Evolutionary conservation across 1,140 invertebrate species (phyloP).

Genomic region (Chlorops oryzae): DNA sequence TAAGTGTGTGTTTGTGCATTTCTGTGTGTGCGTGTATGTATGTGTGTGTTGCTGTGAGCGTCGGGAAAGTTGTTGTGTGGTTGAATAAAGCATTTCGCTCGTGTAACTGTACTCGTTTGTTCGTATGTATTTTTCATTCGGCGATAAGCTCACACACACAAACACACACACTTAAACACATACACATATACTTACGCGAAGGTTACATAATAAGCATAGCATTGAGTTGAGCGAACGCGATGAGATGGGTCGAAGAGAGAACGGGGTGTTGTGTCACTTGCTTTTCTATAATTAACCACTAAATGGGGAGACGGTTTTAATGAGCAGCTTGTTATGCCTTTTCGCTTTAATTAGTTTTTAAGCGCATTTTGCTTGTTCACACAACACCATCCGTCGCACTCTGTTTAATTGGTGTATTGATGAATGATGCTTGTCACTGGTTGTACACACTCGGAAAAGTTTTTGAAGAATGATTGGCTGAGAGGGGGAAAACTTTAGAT

Average conservation of each 20-base stretch:
- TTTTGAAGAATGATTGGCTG: neutral
- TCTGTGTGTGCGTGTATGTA: neutral
- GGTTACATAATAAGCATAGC: too few species aligned
- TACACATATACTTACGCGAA: too few species aligned
- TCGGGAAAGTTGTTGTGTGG: too few species aligned
- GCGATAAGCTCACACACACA: too few species aligned
- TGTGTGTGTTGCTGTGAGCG: neutral
- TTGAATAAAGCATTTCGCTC: too few species aligned
- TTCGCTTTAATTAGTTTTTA: slow-evolving; percentile 46
- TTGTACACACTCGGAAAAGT: neutral
- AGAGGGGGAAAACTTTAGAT: neutral
- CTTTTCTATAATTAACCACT: slow-evolving; percentile 46
- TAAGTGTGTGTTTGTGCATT: neutral
- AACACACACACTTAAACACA: too few species aligned
- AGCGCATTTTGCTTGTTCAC: slow-evolving; percentile 29
- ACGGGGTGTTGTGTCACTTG: too few species aligned
- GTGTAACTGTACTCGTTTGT: too few species aligned
- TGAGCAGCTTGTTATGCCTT: slow-evolving; percentile 46
- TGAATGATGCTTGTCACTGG: slow-evolving; percentile 14
- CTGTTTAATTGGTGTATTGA: slow-evolving; percentile 45
- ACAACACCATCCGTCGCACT: slow-evolving; percentile 29
- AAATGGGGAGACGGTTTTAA: slow-evolving; percentile 32
- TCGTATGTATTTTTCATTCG: too few species aligned
- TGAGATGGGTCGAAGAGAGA: too few species aligned
- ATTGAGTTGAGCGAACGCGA: too few species aligned